Evolutionary conservation across 2,888 invertebrate species (phyloP).

Genomic region (Diaphora mendica): DNA sequence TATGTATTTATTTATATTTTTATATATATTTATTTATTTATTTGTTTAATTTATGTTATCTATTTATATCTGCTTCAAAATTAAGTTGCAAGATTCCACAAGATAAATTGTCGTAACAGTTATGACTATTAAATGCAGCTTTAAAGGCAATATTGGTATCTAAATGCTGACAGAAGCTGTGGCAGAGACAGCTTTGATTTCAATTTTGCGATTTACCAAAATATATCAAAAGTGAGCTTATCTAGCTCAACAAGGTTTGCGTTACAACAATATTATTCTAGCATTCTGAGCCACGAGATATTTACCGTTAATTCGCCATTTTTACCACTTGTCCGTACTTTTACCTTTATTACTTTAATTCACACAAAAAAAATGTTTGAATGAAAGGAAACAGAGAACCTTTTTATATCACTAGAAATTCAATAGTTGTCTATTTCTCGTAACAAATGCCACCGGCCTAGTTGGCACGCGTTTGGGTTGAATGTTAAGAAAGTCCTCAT

Average conservation of each 20-base stretch:
- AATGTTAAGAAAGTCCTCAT: conserved; percentile 37
- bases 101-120: no score
- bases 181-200: neutral
- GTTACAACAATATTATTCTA: neutral
- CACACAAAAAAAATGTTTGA: neutral
- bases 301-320: neutral
- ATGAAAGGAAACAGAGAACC: neutral
- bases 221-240: neutral
- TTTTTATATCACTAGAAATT: neutral
- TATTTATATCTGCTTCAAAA: no score
- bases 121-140: neutral
- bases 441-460: conserved; percentile 50
- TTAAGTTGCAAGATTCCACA: no score
- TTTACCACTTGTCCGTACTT: neutral
- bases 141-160: neutral
- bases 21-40: no score
- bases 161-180: neutral
- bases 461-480: conserved; percentile 44
- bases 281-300: neutral
- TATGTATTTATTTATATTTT: no score
- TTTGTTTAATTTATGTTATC: no score
- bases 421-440: conserved; percentile 12
- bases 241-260: neutral
- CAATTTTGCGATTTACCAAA: neutral
- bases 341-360: neutral